Base-by-base conservation (phyloP, 2,888 invertebrate genomes). In the Lycophotia porphyrea region DNA sequence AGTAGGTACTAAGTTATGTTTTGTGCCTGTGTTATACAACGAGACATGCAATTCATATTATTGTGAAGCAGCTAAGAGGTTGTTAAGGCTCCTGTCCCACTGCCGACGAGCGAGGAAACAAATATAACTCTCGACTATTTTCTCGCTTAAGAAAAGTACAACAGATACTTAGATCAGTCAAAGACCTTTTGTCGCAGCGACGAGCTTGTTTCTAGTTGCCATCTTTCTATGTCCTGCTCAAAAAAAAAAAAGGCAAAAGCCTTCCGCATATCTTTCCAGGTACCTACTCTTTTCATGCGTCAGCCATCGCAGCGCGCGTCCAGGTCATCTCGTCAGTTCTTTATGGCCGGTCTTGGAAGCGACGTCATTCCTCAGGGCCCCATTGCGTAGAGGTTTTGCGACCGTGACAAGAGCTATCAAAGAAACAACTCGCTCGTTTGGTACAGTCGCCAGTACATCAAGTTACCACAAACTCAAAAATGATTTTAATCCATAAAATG, bases 1-100 rank as follows among this genome's bases (percentile, higher is more conserved):
- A 42, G n/a, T n/a, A n/a, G n/a, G n/a, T 18, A n/a, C 31, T 42
- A 64, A 44, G n/a, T 21, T 69, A 61, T 67, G 71, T 73, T 72
- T 52, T 55, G 13, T 21, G 72, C n/a, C 49, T n/a, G 31, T 58
- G 34, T 13, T 64, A 58, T 31, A 39, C 36, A 73, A 58, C 64
- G 60, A 72, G 66, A 78, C 78, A 75, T 73, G 81, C 69, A 49
- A 79, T 72, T 47, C 69, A 71, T 79, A 79, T 81, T 71, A 84
- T 39, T 74, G 74, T 61, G 64, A 39, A 69, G 65, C 70, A 70
- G 72, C 69, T 69, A 78, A 74, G 76, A 79, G 74, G 71, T 79
- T 68, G 71, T 74, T 76, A 72, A 36, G 61, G 36, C 15, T 1
- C 0, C 1, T 24, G 61, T 61, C 61, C 21, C 36, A 36, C 36